Evolutionary conservation across 2,113 vertebrate genomes (phyloP), one percentile per base, ranked within the genome.

Genomic region (Rhombomys opimus): DNA sequence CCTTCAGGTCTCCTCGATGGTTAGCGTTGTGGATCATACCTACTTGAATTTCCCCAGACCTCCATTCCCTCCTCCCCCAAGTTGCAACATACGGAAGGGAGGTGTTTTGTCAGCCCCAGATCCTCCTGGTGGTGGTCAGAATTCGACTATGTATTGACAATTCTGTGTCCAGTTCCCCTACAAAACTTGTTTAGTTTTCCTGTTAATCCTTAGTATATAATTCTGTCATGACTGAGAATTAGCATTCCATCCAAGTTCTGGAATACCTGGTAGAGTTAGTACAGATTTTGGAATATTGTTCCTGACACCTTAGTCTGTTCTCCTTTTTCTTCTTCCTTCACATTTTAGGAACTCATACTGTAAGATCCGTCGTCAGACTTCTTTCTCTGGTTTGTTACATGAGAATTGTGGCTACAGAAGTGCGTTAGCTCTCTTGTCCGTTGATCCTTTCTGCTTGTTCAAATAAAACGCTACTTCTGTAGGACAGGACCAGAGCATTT

Each of bases 241-340:
- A 88, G 30, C 81, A 54, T 93, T 94, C 73, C 59, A 30, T 92
- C 65, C 9, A 72, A 92, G 87, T 95, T 96, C 93, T 96, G 93
- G 76, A 92, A 92, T 88, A 85, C 50, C 35, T 85, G 15, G 17
- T 92, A 61, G 52, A 87, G 77, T 70, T 84, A 93, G 41, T 13
- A 7, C 87, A 54, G 87, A 57, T 77, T 87, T 54, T 95, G 92
- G n/a, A 59, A 22, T 95, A 38, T 96, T 80, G 93, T 76, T 76
- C 46, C 41, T 67, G 67, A 76, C 70, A 93, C 52, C 46, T 89
- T 88, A 35, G 81, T 97, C 81, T 91, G 18, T 85, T 90, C 22
- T 93, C 35, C 23, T 57, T 90, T 84, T 63, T 3, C 8, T 10
- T n/a, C 25, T 41, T 50, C n/a, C 35, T 85, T 82, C 72, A 93